Percentiles rank a stretch among this genome's conserved stretches.
Conservation (phyloP, 1,140 invertebrate species). For the Lepeophtheirus salmonis region DNA sequence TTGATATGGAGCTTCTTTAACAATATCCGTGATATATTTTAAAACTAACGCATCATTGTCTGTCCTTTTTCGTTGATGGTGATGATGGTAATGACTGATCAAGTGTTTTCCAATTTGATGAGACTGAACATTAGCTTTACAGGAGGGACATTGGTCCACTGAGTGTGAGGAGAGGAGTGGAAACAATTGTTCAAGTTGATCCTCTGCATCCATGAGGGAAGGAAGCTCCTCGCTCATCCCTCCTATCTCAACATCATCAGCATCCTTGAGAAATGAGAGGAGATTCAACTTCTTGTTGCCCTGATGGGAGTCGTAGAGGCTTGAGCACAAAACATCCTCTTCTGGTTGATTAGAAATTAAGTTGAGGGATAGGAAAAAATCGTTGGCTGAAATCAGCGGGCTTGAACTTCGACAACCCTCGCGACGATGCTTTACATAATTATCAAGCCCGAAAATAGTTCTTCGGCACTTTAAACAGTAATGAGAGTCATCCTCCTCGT, state of each 20-base stretch:
- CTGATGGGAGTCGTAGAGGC: neutral
- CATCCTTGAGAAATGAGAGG: neutral
- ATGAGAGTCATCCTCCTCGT: neutral
- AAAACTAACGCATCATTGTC: neutral
- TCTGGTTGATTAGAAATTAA: neutral
- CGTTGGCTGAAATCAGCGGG: neutral
- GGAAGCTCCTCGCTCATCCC: neutral
- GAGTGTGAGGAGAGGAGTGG: neutral
- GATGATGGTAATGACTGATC: constrained; percentile 10
- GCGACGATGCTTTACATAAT: neutral
- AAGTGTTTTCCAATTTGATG: constrained; percentile 10
- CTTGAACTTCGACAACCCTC: neutral
- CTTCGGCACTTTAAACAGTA: neutral
- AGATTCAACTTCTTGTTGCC: neutral
- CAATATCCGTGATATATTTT: neutral
- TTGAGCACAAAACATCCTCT: neutral
- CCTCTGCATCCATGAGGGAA: neutral
- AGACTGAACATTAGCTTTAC: neutral
- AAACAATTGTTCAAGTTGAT: too few species aligned
- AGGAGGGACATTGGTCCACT: neutral
- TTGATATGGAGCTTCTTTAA: constrained; percentile 2
- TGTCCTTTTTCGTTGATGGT: neutral
- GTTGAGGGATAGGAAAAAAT: neutral
- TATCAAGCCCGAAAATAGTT: neutral
- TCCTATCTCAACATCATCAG: neutral